Evolutionary conservation across 2,113 vertebrate genomes (phyloP).

Genomic region (Theropithecus gelada): DNA sequence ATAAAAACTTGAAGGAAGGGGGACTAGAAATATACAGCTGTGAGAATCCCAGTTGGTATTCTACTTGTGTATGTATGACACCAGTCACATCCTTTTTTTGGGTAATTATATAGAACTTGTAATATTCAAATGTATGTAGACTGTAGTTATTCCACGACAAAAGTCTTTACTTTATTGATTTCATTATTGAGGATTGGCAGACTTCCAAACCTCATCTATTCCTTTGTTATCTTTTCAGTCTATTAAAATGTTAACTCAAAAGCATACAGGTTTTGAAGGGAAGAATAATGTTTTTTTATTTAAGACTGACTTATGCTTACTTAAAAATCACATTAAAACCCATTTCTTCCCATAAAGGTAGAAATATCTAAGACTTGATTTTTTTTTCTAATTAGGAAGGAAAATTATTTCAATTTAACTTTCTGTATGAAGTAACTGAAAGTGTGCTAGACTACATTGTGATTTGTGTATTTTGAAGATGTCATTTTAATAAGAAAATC

Average conservation of each 20-base stretch:
- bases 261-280: not conserved
- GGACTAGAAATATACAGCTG: not conserved
- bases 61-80: not conserved
- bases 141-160: not conserved
- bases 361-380: constrained; percentile 17
- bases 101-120: not conserved
- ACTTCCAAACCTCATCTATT: not conserved
- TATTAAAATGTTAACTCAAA: constrained; percentile 11
- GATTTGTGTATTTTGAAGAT: constrained; percentile 32
- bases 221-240: not conserved
- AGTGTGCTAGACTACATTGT: not conserved
- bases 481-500: not conserved
- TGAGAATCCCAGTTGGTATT: not conserved
- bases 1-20: not conserved
- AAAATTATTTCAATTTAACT: constrained; percentile 6
- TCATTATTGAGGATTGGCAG: not conserved
- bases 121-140: not conserved
- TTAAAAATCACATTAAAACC: not conserved
- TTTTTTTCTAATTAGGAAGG: constrained; percentile 29
- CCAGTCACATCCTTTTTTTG: not conserved
- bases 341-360: not conserved
- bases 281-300: not conserved
- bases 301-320: not conserved
- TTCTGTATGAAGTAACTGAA: not conserved
- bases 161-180: not conserved